A percentile compares a stretch with the other conserved stretches of the same genome.
phyloP scores from a whole-genome alignment of 2,797 vertebrate species.

The Cheirogaleus major region DNA sequence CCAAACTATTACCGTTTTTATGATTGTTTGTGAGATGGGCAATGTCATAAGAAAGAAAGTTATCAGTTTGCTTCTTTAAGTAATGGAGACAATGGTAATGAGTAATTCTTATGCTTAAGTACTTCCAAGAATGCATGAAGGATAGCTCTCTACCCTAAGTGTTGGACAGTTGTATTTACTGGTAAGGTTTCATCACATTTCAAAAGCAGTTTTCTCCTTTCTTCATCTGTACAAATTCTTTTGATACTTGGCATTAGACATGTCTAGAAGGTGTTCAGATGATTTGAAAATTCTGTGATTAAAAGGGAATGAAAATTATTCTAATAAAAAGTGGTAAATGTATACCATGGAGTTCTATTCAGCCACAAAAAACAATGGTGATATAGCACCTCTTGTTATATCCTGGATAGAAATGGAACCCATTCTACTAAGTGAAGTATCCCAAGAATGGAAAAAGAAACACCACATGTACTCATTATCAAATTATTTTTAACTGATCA shows the following conservation, averaged over 20 bases:
- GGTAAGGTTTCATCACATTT: neutral
- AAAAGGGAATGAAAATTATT: neutral
- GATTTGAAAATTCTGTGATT: neutral
- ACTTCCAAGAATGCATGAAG: neutral
- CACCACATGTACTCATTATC: too few relatives aligned
- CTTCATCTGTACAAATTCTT: neutral
- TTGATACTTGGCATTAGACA: neutral
- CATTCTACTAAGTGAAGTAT: too few relatives aligned
- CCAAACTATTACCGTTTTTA: neutral
- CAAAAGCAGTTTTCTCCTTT: neutral
- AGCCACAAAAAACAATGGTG: too few relatives aligned
- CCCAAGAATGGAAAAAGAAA: too few relatives aligned
- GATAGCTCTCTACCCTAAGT: neutral
- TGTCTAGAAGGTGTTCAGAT: neutral
- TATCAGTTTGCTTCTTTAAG: neutral
- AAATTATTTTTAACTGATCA: too few relatives aligned
- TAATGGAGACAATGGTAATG: neutral
- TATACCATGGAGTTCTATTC: too few relatives aligned
- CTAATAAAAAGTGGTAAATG: too few relatives aligned
- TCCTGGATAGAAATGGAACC: too few relatives aligned
- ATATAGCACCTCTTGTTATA: too few relatives aligned
- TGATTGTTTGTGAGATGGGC: neutral
- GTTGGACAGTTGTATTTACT: neutral
- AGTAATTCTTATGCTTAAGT: neutral
- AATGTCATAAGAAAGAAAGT: neutral